Base-by-base conservation (phyloP, 1,140 invertebrate species). In the Drusus annulatus region DNA sequence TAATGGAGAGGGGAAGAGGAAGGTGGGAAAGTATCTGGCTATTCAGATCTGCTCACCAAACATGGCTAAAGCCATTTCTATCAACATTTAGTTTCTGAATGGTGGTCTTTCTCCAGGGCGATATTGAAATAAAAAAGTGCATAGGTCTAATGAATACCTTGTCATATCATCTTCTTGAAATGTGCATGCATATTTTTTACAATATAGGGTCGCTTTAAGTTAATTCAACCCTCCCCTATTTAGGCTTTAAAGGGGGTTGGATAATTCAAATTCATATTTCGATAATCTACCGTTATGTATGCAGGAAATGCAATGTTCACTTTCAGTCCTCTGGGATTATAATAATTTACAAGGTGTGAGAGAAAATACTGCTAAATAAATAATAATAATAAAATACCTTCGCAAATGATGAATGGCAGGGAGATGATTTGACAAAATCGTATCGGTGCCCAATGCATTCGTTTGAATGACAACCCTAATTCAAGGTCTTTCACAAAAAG, bases 261-360 rank as follows among this genome's bases (percentile, higher is more conserved):
- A 31, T 45, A 45, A 54, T 76, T 76, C 45, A 25, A 56, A 56
- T 60, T 36, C 23, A 76, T 62, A 45, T 60, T 62, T 16, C n/a
- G 8, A 45, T 58, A 56, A 76, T 76, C 21, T 2, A 16, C 19
- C 54, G 56, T 62, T 60, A 60, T 45, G 74, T 50, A 76, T 76
- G 31, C 74, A 60, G 54, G 16, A 62, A 51, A 45, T 45, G 13
- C 10, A 45, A 13, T 45, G 36, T 13, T 45, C 51, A 19, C 36
- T 45, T 45, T 45, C 36, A 13, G 36, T 7, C 17, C 23, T n/a
- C n/a, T n/a, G n/a, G n/a, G n/a, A n/a, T n/a, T 2, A 23, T 25
- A 23, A 58, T 74, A n/a, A 10, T 28, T 60, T 76, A 16, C n/a
- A 60, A 45, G 74, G 74, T 76, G 74, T 76, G 74, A 76, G 60